A percentile compares a stretch with the other conserved stretches of the same genome.
Conservation (phyloP, 64 coral and sea anemone genomes). For the Cladopsammia gracilis region DNA sequence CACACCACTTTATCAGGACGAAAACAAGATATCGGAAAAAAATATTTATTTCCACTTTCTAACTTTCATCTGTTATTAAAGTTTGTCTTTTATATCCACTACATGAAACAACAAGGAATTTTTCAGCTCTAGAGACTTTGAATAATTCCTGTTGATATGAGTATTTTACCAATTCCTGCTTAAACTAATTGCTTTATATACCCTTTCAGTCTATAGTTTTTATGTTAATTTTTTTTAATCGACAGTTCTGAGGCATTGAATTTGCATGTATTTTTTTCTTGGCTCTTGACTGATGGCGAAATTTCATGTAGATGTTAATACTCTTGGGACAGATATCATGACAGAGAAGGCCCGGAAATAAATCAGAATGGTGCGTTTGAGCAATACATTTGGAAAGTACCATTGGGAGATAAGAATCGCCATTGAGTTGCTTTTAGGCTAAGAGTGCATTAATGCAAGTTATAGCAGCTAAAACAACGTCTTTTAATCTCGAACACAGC, state of each 20-base stretch:
- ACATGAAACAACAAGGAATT: neutral
- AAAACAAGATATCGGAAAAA: too few species aligned
- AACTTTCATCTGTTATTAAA: too few species aligned
- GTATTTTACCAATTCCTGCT: neutral
- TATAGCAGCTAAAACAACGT: slow-evolving; percentile 50
- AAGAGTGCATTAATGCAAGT: slow-evolving; percentile 38
- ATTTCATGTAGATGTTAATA: too few species aligned
- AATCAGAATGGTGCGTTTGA: slow-evolving; percentile 9
- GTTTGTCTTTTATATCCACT: too few species aligned
- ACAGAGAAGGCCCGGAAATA: slow-evolving; percentile 4
- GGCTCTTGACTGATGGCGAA: too few species aligned
- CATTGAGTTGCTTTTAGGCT: slow-evolving; percentile 49
- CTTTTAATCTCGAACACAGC: slow-evolving; percentile 38
- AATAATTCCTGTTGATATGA: too few species aligned
- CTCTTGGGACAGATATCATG: neutral
- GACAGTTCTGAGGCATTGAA: too few species aligned
- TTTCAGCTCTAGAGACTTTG: too few species aligned
- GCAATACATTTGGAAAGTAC: slow-evolving; percentile 40
- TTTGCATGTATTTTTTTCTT: neutral
- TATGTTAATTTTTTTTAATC: too few species aligned
- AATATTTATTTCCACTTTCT: too few species aligned
- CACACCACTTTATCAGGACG: neutral
- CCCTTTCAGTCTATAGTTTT: neutral
- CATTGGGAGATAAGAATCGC: slow-evolving; percentile 32
- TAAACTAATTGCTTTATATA: neutral